Evolutionary conservation across 1,140 invertebrate genomes (phyloP).

Genomic region (Zaprionus camerounensis): DNA sequence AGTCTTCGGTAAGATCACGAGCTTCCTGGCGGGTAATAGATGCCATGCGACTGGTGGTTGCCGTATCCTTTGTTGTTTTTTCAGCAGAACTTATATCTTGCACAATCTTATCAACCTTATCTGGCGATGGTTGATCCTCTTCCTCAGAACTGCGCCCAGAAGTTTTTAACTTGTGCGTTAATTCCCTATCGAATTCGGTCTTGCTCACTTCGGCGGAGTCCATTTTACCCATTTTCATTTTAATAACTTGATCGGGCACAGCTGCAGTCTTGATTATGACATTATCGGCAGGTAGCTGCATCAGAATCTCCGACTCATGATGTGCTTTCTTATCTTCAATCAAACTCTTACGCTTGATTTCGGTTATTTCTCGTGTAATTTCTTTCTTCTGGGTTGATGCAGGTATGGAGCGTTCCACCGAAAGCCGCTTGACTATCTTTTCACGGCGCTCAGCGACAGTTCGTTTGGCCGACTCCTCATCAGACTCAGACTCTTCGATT

Average conservation of each 20-base stretch:
- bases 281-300: slow-evolving; percentile 83
- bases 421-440: slow-evolving; percentile 89
- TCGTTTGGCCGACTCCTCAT: slow-evolving; percentile 88
- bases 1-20: slow-evolving; percentile 76
- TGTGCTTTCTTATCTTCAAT: slow-evolving; percentile 86
- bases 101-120: slow-evolving; percentile 71
- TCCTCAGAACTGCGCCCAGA: slow-evolving; percentile 79
- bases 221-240: slow-evolving; percentile 83
- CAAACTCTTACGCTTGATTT: slow-evolving; percentile 88
- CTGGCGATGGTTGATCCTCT: slow-evolving; percentile 59
- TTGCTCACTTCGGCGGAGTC: slow-evolving; percentile 77
- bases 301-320: slow-evolving; percentile 85
- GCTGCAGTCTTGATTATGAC: slow-evolving; percentile 78
- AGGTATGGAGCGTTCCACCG: slow-evolving; percentile 87
- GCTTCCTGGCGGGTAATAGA: slow-evolving; percentile 72
- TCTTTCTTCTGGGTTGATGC: slow-evolving; percentile 89
- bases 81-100: slow-evolving; percentile 74
- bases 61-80: slow-evolving; percentile 59
- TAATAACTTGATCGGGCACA: slow-evolving; percentile 83
- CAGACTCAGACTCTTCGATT: slow-evolving; percentile 86
- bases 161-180: slow-evolving; percentile 79
- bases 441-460: slow-evolving; percentile 89
- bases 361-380: slow-evolving; percentile 88
- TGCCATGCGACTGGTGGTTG: slow-evolving; percentile 52
- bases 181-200: slow-evolving; percentile 82